phyloP scores from a whole-genome alignment of 2,888 invertebrate species.

The Tipula helvola region DNA sequence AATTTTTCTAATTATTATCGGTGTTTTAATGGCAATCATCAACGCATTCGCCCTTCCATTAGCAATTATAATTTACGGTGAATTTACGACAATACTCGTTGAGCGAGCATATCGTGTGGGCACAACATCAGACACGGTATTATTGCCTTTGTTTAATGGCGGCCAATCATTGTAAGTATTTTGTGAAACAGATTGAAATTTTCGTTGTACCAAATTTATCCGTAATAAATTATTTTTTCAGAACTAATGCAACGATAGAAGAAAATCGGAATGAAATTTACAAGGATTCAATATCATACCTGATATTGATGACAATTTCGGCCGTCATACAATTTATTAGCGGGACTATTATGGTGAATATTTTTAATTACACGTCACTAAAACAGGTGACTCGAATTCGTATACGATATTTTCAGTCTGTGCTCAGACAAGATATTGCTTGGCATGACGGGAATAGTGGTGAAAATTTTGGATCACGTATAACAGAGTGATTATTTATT shows the following conservation, averaged over 20 bases:
- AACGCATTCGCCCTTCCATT: conserved; percentile 53
- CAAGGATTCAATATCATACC: conserved; percentile 52
- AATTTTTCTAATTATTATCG: conserved; percentile 40
- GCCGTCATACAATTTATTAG: conserved; percentile 48
- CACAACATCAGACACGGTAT: conserved; percentile 44
- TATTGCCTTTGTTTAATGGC: conserved; percentile 49
- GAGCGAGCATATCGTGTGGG: conserved; percentile 47
- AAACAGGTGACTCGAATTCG: conserved; percentile 51
- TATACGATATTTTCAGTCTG: conserved; percentile 45
- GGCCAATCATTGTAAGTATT: conserved; percentile 42
- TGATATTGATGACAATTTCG: conserved; percentile 45
- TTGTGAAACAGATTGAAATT: neutral
- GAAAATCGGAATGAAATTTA: conserved; percentile 48
- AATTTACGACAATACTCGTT: conserved; percentile 56
- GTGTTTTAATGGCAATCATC: conserved; percentile 44
- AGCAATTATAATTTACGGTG: conserved; percentile 58
- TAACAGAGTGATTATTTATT: conserved; percentile 51
- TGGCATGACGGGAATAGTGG: conserved; percentile 62
- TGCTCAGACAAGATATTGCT: conserved; percentile 56
- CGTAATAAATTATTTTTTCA: conserved; percentile 19
- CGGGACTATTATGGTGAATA: conserved; percentile 50
- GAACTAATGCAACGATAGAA: conserved; percentile 40
- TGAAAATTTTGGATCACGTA: conserved; percentile 60
- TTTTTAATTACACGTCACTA: conserved; percentile 52
- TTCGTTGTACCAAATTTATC: too few relatives aligned